These are phyloP conservation scores for Anodontia alba DNA, from an alignment of 2,888 invertebrate species.

Conservation along the genomic window DNA sequence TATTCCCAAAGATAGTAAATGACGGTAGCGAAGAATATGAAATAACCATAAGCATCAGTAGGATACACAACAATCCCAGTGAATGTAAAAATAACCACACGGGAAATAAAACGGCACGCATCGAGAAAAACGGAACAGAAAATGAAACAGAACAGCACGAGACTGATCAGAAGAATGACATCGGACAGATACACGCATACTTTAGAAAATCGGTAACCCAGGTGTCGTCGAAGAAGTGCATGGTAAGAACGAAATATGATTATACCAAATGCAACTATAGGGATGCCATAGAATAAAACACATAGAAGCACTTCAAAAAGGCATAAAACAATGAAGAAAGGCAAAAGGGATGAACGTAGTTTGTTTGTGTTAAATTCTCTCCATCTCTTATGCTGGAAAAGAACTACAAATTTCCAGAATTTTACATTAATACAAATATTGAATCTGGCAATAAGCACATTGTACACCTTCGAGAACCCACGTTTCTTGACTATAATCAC, in stretches of 20 bases:
- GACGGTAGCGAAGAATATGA: slow-evolving; percentile 55
- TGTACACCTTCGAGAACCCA: not conserved
- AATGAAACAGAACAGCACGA: slow-evolving; percentile 45
- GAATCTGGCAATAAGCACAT: not conserved
- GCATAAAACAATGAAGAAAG: slow-evolving; percentile 43
- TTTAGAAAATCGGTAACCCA: not conserved
- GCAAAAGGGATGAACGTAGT: not conserved
- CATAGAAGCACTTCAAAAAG: slow-evolving; percentile 39
- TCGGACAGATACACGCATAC: not conserved
- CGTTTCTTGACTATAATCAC: not conserved
- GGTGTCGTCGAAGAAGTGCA: not conserved
- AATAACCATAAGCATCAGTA: slow-evolving; percentile 53
- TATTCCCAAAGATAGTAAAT: slow-evolving; percentile 55
- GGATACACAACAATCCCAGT: slow-evolving; percentile 61
- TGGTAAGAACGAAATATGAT: slow-evolving; percentile 36
- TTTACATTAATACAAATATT: not conserved
- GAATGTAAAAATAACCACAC: slow-evolving; percentile 54
- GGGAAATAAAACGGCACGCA: slow-evolving; percentile 45
- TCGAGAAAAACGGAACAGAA: slow-evolving; percentile 60
- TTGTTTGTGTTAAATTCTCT: not conserved
- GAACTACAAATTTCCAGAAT: not conserved
- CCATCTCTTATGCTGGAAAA: not conserved
- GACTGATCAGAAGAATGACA: not conserved
- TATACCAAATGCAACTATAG: slow-evolving; percentile 40
- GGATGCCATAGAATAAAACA: slow-evolving; percentile 45